These are phyloP conservation scores for Leptoclinus maculatus DNA, from an alignment of 2,797 vertebrate species.

Conservation along the genomic window DNA sequence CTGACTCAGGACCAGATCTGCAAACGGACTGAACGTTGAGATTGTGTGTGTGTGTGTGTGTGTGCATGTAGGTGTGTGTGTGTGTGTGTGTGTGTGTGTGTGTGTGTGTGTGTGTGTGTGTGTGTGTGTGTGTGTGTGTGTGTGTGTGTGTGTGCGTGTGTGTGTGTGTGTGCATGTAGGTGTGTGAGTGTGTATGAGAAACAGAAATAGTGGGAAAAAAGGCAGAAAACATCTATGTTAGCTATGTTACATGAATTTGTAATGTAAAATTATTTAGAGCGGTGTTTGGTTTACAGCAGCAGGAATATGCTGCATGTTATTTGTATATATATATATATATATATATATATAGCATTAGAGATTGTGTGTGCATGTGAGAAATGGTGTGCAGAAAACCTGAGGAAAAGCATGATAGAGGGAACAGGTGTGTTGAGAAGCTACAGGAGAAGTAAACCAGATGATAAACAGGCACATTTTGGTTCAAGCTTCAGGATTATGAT, in stretches of 20 bases:
- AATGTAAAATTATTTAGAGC: not conserved
- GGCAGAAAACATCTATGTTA: not conserved
- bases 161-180: not conserved
- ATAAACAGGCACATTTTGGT: not conserved
- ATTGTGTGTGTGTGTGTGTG: not conserved
- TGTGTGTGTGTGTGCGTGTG: not conserved
- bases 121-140: not conserved
- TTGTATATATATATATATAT: not conserved
- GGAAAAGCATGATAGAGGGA: not conserved
- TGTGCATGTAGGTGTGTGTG: not conserved
- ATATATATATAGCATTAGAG: not conserved
- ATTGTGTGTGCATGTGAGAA: not conserved
- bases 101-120: not conserved
- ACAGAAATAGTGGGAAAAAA: not conserved
- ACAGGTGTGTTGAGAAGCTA: not conserved
- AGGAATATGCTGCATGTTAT: constrained; percentile 12
- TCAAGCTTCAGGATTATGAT: constrained; percentile 3
- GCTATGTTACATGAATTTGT: constrained; percentile 3
- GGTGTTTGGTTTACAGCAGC: not conserved
- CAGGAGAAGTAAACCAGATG: constrained; percentile 1
- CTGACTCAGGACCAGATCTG: constrained; percentile 28
- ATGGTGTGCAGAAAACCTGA: not conserved
- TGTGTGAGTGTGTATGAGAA: not conserved
- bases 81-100: not conserved
- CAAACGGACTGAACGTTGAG: not conserved